Conservation (phyloP, 2,113 vertebrate species). For the Oncorhynchus keta region DNA sequence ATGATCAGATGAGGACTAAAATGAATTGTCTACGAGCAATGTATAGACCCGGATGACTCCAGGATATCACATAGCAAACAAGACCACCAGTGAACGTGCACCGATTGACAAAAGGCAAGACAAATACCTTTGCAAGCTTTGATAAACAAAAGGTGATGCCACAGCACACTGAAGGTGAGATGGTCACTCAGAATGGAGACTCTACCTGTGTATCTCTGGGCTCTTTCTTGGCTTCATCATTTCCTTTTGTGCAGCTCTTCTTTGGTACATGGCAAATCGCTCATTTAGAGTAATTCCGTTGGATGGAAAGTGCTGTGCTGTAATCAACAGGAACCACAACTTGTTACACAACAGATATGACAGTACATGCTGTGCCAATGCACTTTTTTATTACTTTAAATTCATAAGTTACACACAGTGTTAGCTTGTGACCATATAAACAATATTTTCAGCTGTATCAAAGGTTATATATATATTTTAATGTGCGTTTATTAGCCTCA, state of each 20-base stretch:
- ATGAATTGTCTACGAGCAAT: not conserved
- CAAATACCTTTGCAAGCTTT: slow-evolving; percentile 64
- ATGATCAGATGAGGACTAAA: not conserved
- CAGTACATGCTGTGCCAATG: not conserved
- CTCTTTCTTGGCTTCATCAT: slow-evolving; percentile 93
- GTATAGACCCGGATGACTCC: not conserved
- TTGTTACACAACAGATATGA: not conserved
- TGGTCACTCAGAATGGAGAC: slow-evolving; percentile 49
- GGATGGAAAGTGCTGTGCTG: slow-evolving; percentile 95
- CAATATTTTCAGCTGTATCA: not conserved
- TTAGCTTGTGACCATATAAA: not conserved
- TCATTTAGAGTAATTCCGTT: slow-evolving; percentile 92
- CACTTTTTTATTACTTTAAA: not conserved
- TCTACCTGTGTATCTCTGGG: slow-evolving; percentile 98
- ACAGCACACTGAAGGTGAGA: slow-evolving; percentile 65
- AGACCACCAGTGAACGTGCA: slow-evolving; percentile 27
- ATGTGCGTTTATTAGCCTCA: not conserved
- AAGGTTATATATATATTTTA: not conserved
- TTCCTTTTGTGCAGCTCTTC: slow-evolving; percentile 91
- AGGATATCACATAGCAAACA: not conserved
- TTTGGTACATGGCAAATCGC: slow-evolving; percentile 95
- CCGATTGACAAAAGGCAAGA: slow-evolving; percentile 43
- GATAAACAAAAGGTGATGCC: slow-evolving; percentile 64
- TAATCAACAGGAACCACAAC: slow-evolving; percentile 4
- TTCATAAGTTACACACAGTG: not conserved